Evolutionary conservation across 2,888 invertebrate genomes (phyloP).

Genomic region (Xestobium rufovillosum): DNA sequence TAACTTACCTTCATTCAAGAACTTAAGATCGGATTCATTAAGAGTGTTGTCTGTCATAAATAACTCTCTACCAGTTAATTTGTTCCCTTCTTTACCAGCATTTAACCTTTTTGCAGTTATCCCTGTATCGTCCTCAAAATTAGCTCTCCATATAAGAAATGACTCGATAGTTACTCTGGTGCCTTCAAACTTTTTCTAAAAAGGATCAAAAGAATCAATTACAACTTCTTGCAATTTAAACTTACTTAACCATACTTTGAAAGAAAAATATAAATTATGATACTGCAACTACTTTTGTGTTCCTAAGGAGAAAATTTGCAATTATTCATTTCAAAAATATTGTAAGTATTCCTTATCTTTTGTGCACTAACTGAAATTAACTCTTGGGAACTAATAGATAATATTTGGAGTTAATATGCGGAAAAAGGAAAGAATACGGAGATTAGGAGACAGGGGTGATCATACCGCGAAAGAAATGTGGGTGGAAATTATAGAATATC

Average conservation of each 20-base stretch:
- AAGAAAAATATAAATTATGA: too few species aligned
- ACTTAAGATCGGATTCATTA: slow-evolving; percentile 94
- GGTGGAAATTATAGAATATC: too few species aligned
- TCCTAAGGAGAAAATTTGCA: too few species aligned
- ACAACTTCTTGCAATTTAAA: slow-evolving; percentile 2
- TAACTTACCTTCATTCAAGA: slow-evolving; percentile 72
- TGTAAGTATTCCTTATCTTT: too few species aligned
- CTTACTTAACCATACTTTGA: slow-evolving; percentile 4
- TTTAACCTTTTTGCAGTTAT: slow-evolving; percentile 64
- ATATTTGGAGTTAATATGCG: too few species aligned
- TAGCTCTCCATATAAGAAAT: slow-evolving; percentile 88
- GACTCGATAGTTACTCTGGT: slow-evolving; percentile 92
- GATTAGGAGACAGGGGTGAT: too few species aligned
- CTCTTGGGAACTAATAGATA: too few species aligned
- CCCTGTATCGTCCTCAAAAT: slow-evolving; percentile 86
- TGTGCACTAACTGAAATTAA: too few species aligned
- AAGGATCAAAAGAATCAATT: slow-evolving; percentile 15
- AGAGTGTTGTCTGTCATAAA: slow-evolving; percentile 90
- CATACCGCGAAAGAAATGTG: too few species aligned
- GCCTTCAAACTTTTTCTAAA: slow-evolving; percentile 88
- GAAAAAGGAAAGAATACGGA: too few species aligned
- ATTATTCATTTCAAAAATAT: too few species aligned
- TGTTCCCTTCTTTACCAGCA: slow-evolving; percentile 65
- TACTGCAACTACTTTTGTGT: too few species aligned
- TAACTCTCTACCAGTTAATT: slow-evolving; percentile 86